Base-by-base conservation (phyloP, 2,113 vertebrate genomes). In the Laterallus jamaicensis region DNA sequence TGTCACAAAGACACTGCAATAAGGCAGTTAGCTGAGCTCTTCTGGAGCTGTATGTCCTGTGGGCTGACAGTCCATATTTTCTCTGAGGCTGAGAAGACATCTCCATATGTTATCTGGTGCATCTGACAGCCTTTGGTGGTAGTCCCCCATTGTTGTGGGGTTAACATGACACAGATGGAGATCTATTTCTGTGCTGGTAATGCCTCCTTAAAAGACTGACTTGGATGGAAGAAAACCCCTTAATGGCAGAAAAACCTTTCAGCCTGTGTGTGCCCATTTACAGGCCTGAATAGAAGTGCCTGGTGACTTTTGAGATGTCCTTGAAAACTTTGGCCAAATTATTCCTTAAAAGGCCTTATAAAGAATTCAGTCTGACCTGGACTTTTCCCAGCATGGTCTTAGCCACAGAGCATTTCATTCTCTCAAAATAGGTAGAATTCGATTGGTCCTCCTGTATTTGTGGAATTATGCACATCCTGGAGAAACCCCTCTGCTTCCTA, bases 261-360 rank as follows among this genome's bases (percentile, higher is more conserved):
- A 75, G 75, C 50, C 58, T 47, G 26, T 91, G 64, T 54, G 21
- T 86, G 88, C 26, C 58, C 49, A 26, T 87, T 92, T 62, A 76
- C 64, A 49, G 54, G 84, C 63, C 63, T 69, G 79, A 88, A 86
- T n/a, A 78, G 66, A 83, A 83, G 49, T 35, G 42, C 56, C n/a
- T 47, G 25, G 75, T 44, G 80, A 90, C 92, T 96, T 82, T 5
- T 31, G 78, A 85, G 87, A 49, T 82, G 82, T 40, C 70, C 92
- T 94, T 35, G 76, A 64, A 88, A 93, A 83, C 73, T 83, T 81
- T 78, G 64, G 76, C 64, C 85, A 88, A 86, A 32, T 42, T 35
- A 9, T 88, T 95, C 90, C 76, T 92, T 74, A 55, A 92, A 95
- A 93, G 55, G 55, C 25, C n/a, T 75, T 47, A 12, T n/a, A 60